Percentiles rank a stretch among this genome's conserved stretches.
Evolutionary conservation across 2,113 vertebrate genomes (phyloP).

Genomic region (Chlorodrepanis virens): DNA sequence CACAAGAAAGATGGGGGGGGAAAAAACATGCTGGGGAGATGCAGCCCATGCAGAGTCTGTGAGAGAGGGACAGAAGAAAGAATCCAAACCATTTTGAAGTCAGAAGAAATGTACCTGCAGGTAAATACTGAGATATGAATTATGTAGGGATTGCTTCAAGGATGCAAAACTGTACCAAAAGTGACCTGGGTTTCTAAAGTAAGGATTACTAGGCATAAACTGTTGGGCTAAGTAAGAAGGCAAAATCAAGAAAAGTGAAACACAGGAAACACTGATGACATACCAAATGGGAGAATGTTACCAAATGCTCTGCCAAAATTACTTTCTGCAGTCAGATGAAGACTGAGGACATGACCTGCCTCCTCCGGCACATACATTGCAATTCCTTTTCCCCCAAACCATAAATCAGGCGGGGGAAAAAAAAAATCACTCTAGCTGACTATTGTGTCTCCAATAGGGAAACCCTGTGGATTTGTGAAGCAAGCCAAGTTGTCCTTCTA

Average conservation of each 20-base stretch:
- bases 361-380: rapidly evolving
- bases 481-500: not conserved
- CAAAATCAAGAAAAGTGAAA: not conserved
- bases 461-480: not conserved
- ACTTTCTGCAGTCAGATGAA: not conserved
- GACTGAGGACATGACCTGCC: not conserved
- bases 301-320: not conserved
- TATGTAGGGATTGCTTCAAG: not conserved
- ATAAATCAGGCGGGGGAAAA: rapidly evolving
- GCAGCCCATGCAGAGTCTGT: not conserved
- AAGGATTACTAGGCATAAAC: not conserved
- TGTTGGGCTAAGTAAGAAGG: not conserved
- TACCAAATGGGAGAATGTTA: not conserved
- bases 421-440: not conserved
- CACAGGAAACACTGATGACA: not conserved
- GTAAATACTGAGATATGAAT: not conserved
- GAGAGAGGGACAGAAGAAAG: not conserved
- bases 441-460: not conserved
- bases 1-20: not conserved
- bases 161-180: not conserved
- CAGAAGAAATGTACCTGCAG: not conserved
- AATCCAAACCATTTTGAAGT: not conserved
- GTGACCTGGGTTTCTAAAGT: not conserved
- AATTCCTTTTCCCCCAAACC: not conserved
- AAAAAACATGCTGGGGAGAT: not conserved